phyloP scores from a whole-genome alignment of 2,113 vertebrate genomes.

The Canis aureus region DNA sequence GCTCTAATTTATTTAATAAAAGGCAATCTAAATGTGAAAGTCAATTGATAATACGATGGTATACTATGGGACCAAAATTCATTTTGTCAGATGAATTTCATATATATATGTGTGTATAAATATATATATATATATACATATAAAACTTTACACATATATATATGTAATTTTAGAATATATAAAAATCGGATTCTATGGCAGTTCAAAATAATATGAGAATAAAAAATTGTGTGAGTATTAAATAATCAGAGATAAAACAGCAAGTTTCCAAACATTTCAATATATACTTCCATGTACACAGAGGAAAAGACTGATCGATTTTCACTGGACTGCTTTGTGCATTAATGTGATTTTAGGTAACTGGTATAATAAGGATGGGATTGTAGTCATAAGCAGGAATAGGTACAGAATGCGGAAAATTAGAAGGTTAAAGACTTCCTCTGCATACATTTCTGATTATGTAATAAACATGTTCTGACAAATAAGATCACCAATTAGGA shows the following conservation, averaged over 20 bases:
- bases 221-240: background rate
- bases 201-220: background rate
- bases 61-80: background rate
- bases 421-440: slow-evolving; percentile 54
- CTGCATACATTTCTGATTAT: background rate
- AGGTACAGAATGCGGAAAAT: slow-evolving; percentile 48
- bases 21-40: background rate
- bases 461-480: slow-evolving; percentile 45
- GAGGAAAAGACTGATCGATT: background rate
- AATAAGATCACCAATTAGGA: slow-evolving; percentile 31
- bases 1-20: background rate
- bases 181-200: background rate
- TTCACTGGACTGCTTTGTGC: background rate
- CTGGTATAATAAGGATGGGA: background rate
- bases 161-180: background rate
- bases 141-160: background rate
- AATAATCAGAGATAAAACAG: background rate
- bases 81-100: background rate
- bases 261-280: background rate
- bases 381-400: slow-evolving; percentile 31
- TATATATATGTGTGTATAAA: background rate
- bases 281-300: background rate
- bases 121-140: no score
- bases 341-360: background rate
- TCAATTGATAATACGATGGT: background rate